phyloP scores from a whole-genome alignment of 1,140 invertebrate species.

The Lucilia cuprina region DNA sequence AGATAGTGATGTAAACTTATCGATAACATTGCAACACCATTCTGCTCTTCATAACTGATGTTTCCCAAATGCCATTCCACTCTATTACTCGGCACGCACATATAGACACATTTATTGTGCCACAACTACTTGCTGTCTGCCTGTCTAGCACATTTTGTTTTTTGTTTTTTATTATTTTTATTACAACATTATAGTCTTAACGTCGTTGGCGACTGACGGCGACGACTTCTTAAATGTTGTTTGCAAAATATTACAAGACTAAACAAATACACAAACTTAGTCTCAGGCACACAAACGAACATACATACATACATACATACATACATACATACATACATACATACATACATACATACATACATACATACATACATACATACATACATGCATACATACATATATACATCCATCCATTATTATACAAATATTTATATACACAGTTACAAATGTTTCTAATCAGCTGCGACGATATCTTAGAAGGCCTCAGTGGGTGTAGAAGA shows the following conservation, averaged over 20 bases:
- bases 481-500: no score
- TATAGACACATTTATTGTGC: not conserved
- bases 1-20: no score
- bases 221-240: not conserved
- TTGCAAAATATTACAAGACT: slow-evolving; percentile 12
- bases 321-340: no score
- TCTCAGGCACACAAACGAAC: not conserved
- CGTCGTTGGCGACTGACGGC: not conserved
- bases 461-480: no score
- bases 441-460: not conserved
- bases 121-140: not conserved
- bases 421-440: not conserved
- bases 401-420: not conserved
- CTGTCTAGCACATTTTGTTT: not conserved
- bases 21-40: no score
- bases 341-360: no score
- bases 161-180: not conserved
- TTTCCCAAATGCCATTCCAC: no score
- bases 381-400: no score
- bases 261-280: not conserved
- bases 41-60: no score
- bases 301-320: no score
- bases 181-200: not conserved
- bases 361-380: no score
- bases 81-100: not conserved